Evolutionary conservation across 2,797 vertebrate genomes (phyloP), one percentile per base, ranked within the genome.

Genomic region (Geotrypetes seraphini): DNA sequence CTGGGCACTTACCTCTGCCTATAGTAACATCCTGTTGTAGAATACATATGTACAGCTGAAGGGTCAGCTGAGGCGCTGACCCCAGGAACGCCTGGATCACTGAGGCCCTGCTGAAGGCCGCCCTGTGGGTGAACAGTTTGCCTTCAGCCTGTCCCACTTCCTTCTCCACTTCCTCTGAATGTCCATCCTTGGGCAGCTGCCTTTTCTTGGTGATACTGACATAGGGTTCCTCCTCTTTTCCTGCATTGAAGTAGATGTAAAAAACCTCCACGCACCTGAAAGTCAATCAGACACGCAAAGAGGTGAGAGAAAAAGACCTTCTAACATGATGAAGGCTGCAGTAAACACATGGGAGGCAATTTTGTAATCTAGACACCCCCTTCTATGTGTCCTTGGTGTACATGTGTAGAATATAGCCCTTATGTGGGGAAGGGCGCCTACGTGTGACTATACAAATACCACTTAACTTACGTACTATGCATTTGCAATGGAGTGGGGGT

Each of bases 71-170:
- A 1, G 96, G 95, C 1, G 96, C 95, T 0, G 96, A 99, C 40
- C 96, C 96, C 4, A 98, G 81, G 73, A 99, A 99, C 2, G 95
- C 95, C 72, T 98, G 95, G 41, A 99, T 90, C 68, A 99, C 95
- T 0, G 95, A 94, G 10, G 91, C 88, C 36, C 95, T 80, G 58
- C 90, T 88, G 50, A 98, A 97, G 0, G 96, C 95, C n/a, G 93
- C 91, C 31, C 88, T 71, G 69, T 99, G 95, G 0, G 88, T 93
- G 29, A 85, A 78, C 39, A 99, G 67, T 53, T 96, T 97, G 39
- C 92, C 90, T 68, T 98, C 96, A 7, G 90, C 87, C 75, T 95
- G 95, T 19, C 96, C 95, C 60, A 99, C 87, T 53, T 98, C 90
- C 37, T 86, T 89, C 66, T 99, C 96, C 33, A 95, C 73, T 69